These are phyloP conservation scores for Apodemia hepburni DNA, from an alignment of 2,888 invertebrate species.

Conservation along the genomic window DNA sequence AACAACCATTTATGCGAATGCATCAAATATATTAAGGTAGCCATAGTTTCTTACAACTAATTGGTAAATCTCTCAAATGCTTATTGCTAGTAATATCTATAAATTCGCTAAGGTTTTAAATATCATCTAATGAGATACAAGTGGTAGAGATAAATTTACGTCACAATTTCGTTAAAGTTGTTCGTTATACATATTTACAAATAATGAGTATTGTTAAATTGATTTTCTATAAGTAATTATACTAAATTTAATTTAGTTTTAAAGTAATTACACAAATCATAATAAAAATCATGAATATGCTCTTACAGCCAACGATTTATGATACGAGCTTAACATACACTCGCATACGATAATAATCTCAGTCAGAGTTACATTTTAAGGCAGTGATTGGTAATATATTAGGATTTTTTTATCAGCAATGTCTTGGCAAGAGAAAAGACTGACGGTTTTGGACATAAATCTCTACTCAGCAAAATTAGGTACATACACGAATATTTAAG, in stretches of 20 bases:
- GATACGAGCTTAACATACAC: not conserved
- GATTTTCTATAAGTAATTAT: constrained; percentile 30
- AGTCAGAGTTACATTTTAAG: constrained; percentile 41
- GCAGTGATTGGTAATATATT: constrained; percentile 49
- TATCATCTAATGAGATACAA: constrained; percentile 79
- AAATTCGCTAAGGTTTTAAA: constrained; percentile 77
- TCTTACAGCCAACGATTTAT: constrained; percentile 5
- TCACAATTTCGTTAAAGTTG: constrained; percentile 56
- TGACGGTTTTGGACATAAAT: constrained; percentile 19
- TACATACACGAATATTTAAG: constrained; percentile 23
- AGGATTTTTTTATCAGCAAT: constrained; percentile 27
- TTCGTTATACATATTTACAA: constrained; percentile 64
- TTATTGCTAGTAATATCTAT: constrained; percentile 66
- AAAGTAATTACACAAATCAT: constrained; percentile 6
- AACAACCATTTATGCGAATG: constrained; percentile 68
- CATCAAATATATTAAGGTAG: constrained; percentile 70
- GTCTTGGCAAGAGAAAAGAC: constrained; percentile 35
- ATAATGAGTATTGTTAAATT: constrained; percentile 67
- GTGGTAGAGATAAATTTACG: constrained; percentile 71
- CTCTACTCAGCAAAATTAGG: constrained; percentile 19
- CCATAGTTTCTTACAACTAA: constrained; percentile 70
- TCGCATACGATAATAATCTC: constrained; percentile 32
- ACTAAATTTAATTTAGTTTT: constrained; percentile 22
- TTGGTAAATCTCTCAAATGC: constrained; percentile 76
- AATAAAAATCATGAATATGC: constrained; percentile 12